Conservation (phyloP, 2,113 vertebrate genomes). For the Geococcyx californianus region DNA sequence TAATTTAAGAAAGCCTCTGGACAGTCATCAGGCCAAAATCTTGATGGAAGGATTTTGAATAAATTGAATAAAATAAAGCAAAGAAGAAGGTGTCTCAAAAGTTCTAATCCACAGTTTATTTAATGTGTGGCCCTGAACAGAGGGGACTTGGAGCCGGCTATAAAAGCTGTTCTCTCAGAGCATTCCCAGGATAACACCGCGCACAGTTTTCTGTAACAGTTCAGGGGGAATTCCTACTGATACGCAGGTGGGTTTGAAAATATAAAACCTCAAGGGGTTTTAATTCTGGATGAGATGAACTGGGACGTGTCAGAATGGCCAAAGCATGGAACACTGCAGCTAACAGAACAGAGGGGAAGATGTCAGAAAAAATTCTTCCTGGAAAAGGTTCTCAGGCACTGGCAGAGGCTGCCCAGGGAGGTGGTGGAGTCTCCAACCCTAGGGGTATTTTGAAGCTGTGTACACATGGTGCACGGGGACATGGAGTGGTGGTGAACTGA, state of each 20-base stretch:
- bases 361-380: not conserved
- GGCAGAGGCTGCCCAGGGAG: not conserved
- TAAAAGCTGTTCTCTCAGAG: not conserved
- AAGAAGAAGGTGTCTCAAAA: slow-evolving; percentile 17
- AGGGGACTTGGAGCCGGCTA: not conserved
- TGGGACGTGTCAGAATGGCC: not conserved
- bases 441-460: not conserved
- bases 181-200: not conserved
- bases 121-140: slow-evolving; percentile 13
- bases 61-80: slow-evolving; percentile 42
- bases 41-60: slow-evolving; percentile 42
- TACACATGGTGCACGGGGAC: not conserved
- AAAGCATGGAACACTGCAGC: not conserved
- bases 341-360: not conserved
- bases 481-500: not conserved
- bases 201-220: not conserved
- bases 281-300: not conserved
- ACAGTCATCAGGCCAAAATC: slow-evolving; percentile 22
- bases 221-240: not conserved
- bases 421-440: not conserved
- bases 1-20: slow-evolving; percentile 36
- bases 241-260: not conserved
- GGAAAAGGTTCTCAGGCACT: not conserved
- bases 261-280: not conserved
- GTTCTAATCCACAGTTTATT: slow-evolving; percentile 1